A percentile compares a stretch with the other conserved stretches of the same genome.
phyloP scores from a whole-genome alignment of 2,888 invertebrate species.

The Labia minor region DNA sequence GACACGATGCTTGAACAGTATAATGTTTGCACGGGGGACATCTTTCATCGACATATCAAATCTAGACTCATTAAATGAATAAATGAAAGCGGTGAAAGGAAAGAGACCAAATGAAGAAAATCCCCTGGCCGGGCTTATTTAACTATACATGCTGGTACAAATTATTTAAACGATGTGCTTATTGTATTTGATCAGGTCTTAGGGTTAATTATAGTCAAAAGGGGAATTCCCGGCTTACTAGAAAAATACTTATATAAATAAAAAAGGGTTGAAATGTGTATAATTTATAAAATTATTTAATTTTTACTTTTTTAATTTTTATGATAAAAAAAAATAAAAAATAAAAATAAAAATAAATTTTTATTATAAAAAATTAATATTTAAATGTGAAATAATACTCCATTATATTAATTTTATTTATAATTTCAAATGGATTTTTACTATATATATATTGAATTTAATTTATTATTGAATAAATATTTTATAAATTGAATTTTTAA shows the following conservation, averaged over 20 bases:
- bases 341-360: neutral
- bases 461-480: neutral
- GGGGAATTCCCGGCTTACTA: no score
- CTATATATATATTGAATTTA: no score
- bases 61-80: slow-evolving; percentile 13
- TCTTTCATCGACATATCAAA: slow-evolving; percentile 13
- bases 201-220: neutral
- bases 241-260: no score
- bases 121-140: neutral
- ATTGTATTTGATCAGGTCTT: neutral
- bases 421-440: neutral
- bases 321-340: neutral
- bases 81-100: slow-evolving; percentile 7
- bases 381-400: no score
- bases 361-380: neutral
- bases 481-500: neutral
- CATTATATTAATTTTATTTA: neutral
- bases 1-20: neutral
- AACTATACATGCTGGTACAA: neutral
- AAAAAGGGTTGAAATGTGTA: no score
- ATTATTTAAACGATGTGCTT: slow-evolving; percentile 1
- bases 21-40: slow-evolving; percentile 8
- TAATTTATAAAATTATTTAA: no score
- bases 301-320: neutral
- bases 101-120: neutral